Evolutionary conservation across 2,113 vertebrate genomes (phyloP).

Genomic region (Fregetta grallaria): DNA sequence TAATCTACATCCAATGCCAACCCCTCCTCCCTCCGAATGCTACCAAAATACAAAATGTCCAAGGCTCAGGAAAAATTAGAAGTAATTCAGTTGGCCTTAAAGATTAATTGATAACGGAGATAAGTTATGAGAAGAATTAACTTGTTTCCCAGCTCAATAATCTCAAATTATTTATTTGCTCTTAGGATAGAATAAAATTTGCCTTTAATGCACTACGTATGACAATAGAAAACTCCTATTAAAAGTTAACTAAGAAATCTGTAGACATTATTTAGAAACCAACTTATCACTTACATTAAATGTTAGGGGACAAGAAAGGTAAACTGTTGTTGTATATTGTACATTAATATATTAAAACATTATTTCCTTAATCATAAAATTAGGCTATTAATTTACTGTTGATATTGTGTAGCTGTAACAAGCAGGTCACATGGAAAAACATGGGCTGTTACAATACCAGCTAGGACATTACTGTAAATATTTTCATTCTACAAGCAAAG

Average conservation of each 20-base stretch:
- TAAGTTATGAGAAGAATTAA: neutral
- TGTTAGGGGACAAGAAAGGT: neutral
- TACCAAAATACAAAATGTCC: neutral
- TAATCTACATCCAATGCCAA: neutral
- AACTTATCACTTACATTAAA: neutral
- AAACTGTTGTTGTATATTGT: neutral
- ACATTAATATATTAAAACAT: neutral
- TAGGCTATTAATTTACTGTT: neutral
- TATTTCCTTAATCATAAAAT: neutral
- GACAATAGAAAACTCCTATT: neutral
- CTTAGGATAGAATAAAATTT: neutral
- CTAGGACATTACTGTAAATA: neutral
- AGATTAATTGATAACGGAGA: neutral
- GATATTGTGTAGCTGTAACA: neutral
- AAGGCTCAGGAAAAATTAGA: neutral
- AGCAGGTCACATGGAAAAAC: neutral
- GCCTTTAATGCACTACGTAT: neutral
- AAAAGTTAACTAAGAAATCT: neutral
- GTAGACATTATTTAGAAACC: neutral
- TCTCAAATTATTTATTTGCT: neutral
- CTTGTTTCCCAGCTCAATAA: neutral
- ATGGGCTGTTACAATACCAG: neutral
- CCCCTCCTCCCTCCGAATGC: rapidly evolving
- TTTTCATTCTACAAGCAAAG: neutral
- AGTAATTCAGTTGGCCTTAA: neutral